Evolutionary conservation across 2,113 vertebrate species (phyloP).

Genomic region (Leucopsar rothschildi): DNA sequence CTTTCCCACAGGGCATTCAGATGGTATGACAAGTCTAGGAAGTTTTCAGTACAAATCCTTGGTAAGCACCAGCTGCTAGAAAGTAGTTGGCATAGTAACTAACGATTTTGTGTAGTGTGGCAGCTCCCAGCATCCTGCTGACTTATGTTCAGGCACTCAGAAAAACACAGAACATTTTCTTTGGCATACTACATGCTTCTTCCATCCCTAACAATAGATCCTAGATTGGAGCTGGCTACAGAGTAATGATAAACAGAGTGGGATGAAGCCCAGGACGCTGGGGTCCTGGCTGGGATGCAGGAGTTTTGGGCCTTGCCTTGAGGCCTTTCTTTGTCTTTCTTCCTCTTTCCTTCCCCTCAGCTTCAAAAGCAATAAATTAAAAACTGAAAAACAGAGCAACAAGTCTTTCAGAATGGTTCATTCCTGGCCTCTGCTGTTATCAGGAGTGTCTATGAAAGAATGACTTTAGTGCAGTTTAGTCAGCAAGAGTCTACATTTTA

Average conservation of each 20-base stretch:
- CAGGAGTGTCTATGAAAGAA: background rate
- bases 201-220: constrained; percentile 48
- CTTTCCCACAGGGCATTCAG: background rate
- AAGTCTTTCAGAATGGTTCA: constrained; percentile 15
- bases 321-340: constrained; percentile 32
- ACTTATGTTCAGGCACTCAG: constrained; percentile 41
- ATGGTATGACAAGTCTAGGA: background rate
- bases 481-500: constrained; percentile 7
- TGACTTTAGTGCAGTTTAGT: constrained; percentile 21
- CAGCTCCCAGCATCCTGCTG: constrained; percentile 42
- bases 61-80: constrained; percentile 4
- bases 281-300: constrained; percentile 34
- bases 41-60: background rate
- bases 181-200: constrained; percentile 4
- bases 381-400: constrained; percentile 15
- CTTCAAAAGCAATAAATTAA: constrained; percentile 40
- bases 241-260: constrained; percentile 42
- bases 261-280: constrained; percentile 36
- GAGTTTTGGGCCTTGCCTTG: constrained; percentile 22
- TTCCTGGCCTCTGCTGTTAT: constrained; percentile 24
- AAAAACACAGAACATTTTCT: constrained; percentile 54
- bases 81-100: constrained; percentile 24
- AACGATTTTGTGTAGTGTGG: background rate
- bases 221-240: constrained; percentile 26
- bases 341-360: background rate